Evolutionary conservation across 2,888 invertebrate genomes (phyloP), one percentile per base, ranked within the genome.

Genomic region (Xestia sexstrigata): DNA sequence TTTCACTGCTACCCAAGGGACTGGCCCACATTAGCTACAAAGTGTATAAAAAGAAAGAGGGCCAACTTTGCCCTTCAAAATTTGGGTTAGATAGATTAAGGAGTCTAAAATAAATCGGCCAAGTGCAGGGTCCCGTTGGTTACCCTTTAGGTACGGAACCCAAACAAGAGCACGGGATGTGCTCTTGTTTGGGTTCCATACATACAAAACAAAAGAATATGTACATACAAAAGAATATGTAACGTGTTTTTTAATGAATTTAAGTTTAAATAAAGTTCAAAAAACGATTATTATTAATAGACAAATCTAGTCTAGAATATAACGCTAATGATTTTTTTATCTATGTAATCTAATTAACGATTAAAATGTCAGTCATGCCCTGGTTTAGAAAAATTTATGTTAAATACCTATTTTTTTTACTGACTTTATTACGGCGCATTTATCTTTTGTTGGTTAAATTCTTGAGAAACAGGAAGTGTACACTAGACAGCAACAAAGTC

Each of bases 241-340:
- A 30, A 60, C 30, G 3, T 60, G 8, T 30, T 49, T 60, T 15
- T 39, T 35, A 63, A 26, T 66, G 15, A 39, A 23, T 11, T 45
- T 58, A 55, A 47, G 9, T 42, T 42, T 11, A 42, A 9, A 17
- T 30, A 35, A 30, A 55, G 20, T 52, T 23, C 63, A 65, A 58
- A n/a, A n/a, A 45, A 42, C 55, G 9, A 42, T 42, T 42, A 9
- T 1, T 42, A 42, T 11, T 11, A 42, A 11, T 42, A 42, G 42
- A 42, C 11, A 42, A 42, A 9, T 9, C 42, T 42, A 9, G 11
- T 42, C 62, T 55, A 49, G n/a, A 68, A 65, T 42, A 39, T 65
- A 58, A 47, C 23, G 39, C 26, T 8, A 49, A 55, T 42, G 17
- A n/a, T 15, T 67, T 58, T 70, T 17, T 70, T 81, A 67, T 81